phyloP scores from a whole-genome alignment of 1,140 invertebrate genomes.

The Trichogramma pretiosum region DNA sequence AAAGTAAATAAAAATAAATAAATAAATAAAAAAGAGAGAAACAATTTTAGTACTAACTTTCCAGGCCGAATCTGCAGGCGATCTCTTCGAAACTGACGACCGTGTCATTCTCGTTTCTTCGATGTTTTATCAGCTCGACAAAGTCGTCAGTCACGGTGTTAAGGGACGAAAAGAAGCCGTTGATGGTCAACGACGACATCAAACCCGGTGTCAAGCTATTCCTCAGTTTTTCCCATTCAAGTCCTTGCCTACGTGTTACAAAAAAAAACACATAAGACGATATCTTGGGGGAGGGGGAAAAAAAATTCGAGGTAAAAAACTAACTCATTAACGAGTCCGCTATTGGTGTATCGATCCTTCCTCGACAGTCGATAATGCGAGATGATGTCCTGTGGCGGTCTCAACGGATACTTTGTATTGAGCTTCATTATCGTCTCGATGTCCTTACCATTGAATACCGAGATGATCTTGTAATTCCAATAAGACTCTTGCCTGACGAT shows the following conservation, averaged over 20 bases:
- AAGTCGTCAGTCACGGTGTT: conserved; percentile 74
- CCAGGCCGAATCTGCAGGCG: conserved; percentile 67
- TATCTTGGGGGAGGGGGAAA: too few relatives aligned
- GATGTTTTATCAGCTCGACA: conserved; percentile 53
- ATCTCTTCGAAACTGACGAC: conserved; percentile 56
- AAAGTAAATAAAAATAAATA: conserved; percentile 8
- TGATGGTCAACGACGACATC: conserved; percentile 66
- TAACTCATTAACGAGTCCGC: conserved; percentile 75
- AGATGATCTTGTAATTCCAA: conserved; percentile 66
- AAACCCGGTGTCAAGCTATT: conserved; percentile 65
- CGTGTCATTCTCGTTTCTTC: too few relatives aligned
- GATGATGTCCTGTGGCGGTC: conserved; percentile 76
- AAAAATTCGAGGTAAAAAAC: too few relatives aligned
- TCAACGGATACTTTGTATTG: conserved; percentile 62
- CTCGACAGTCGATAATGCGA: conserved; percentile 64
- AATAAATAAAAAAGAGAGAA: too few relatives aligned
- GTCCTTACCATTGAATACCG: conserved; percentile 64
- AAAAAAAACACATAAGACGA: too few relatives aligned
- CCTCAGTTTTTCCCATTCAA: conserved; percentile 68
- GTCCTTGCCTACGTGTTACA: conserved; percentile 59
- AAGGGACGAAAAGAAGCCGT: conserved; percentile 66
- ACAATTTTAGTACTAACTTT: conserved; percentile 51
- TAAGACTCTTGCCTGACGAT: conserved; percentile 69
- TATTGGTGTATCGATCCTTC: conserved; percentile 68
- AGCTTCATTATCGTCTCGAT: conserved; percentile 68